phyloP scores from a whole-genome alignment of 1,140 invertebrate species.

The Zaprionus gabonicus region DNA sequence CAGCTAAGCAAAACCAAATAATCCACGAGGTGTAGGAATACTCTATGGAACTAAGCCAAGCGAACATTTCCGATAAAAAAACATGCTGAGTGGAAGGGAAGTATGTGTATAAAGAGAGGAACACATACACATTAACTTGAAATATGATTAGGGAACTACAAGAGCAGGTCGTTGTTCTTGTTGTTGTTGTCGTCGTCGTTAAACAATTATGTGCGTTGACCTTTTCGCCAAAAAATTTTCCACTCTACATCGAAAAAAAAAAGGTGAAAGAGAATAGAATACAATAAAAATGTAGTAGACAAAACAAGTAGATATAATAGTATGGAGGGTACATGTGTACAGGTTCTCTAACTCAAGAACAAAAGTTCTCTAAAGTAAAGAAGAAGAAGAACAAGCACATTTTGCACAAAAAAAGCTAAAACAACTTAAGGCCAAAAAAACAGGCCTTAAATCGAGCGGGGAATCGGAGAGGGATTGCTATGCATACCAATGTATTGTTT shows the following conservation, averaged over 20 bases:
- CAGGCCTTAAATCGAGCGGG: slow-evolving; percentile 1
- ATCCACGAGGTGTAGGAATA: background rate
- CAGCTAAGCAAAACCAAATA: slow-evolving; percentile 26
- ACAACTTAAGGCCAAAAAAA: background rate
- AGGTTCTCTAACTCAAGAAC: background rate
- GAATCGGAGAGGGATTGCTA: background rate
- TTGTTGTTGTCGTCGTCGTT: slow-evolving; percentile 1
- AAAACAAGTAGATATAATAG: slow-evolving; percentile 7
- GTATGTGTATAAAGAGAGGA: background rate
- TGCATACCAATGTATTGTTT: slow-evolving; percentile 5
- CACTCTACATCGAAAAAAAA: slow-evolving; percentile 42
- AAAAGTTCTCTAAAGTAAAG: slow-evolving; percentile 12
- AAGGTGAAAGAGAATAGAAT: slow-evolving; percentile 25
- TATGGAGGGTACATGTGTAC: background rate
- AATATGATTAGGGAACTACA: background rate
- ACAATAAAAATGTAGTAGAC: background rate
- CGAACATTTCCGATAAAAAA: slow-evolving; percentile 64
- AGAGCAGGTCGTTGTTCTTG: background rate
- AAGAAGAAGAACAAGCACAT: background rate
- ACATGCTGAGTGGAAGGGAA: slow-evolving; percentile 1
- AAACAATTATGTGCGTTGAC: slow-evolving; percentile 77
- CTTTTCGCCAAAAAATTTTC: slow-evolving; percentile 70
- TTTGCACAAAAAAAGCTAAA: slow-evolving; percentile 1
- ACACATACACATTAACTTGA: background rate
- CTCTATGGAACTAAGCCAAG: slow-evolving; percentile 42